These are phyloP conservation scores for Piprites chloris DNA, from an alignment of 2,113 vertebrate genomes.

Conservation along the genomic window DNA sequence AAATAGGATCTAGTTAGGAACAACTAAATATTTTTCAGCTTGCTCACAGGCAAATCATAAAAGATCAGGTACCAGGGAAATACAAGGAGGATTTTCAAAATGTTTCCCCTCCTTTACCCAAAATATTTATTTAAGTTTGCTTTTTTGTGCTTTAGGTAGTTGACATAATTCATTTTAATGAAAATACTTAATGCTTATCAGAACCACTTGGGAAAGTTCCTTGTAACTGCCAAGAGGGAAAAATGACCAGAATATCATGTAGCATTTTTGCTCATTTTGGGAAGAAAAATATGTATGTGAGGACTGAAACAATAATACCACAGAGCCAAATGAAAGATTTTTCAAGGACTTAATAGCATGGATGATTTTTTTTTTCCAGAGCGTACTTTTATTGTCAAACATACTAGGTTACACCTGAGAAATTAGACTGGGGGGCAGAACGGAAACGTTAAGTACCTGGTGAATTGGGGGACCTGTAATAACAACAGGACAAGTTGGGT, in stretches of 20 bases:
- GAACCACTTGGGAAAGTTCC: slow-evolving; percentile 9
- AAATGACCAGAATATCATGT: not conserved
- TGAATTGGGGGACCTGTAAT: not conserved
- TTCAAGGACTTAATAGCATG: not conserved
- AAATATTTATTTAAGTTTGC: not conserved
- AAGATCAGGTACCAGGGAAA: not conserved
- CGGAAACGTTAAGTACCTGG: not conserved
- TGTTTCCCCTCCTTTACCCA: not conserved
- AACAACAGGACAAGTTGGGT: not conserved
- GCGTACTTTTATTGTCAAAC: not conserved
- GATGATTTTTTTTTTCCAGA: not conserved
- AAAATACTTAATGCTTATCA: not conserved
- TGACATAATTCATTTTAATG: not conserved
- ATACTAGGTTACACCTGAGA: not conserved
- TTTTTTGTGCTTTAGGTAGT: not conserved
- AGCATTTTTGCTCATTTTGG: not conserved
- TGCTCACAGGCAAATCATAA: not conserved
- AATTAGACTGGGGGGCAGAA: not conserved
- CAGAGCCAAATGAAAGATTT: not conserved
- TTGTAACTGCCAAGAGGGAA: not conserved
- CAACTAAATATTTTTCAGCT: not conserved
- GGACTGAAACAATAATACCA: not conserved
- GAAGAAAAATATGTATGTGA: not conserved
- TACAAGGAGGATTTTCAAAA: not conserved
- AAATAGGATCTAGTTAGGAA: not conserved